Evolutionary conservation across 2,888 invertebrate species (phyloP), one percentile per base, ranked within the genome.

Genomic region (Drosophila meridionalis): DNA sequence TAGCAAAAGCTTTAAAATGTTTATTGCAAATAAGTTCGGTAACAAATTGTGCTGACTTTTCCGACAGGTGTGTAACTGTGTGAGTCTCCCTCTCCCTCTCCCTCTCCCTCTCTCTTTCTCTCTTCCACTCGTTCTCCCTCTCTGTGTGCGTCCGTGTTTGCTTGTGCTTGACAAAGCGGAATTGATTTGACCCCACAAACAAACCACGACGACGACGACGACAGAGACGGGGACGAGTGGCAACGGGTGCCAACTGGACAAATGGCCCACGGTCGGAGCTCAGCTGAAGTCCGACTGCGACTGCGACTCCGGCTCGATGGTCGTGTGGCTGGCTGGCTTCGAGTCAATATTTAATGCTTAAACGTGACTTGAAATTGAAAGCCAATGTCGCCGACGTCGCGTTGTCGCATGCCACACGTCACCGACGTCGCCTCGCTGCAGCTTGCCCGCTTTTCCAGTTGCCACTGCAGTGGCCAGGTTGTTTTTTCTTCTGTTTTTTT

Each of bases 331-430:
- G 47, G 74, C 65, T 69, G 69, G 75, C 68, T 78, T 80, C 57
- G 77, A 86, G 80, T 79, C 73, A 70, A 78, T 68, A 76, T 61
- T 68, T 53, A 73, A 79, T 63, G 73, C 32, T 73, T 52, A 65
- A 84, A 87, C 85, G 90, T 85, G 85, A 86, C 85, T 86, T 71
- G 88, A 87, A 85, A 88, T 72, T 69, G 90, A 90, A 87, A 82
- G 83, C 88, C 84, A 76, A 74, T 78, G 76, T 80, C 78, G 69
- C 58, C 32, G 71, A 53, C 38, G 58, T 47, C 20, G 52, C 52
- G 52, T 12, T 36, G 52, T 26, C 52, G 52, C 53, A 11, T 58
- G 70, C 70, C 30, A 71, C 73, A 57, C 30, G 40, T n/a, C 53
- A 55, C 28, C 63, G 64, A 55, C 50, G 32, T 20, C 50, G 32